Percentiles rank a stretch among this genome's conserved stretches.
Evolutionary conservation across 2,113 vertebrate species (phyloP).

Genomic region (Dascyllus trimaculatus): DNA sequence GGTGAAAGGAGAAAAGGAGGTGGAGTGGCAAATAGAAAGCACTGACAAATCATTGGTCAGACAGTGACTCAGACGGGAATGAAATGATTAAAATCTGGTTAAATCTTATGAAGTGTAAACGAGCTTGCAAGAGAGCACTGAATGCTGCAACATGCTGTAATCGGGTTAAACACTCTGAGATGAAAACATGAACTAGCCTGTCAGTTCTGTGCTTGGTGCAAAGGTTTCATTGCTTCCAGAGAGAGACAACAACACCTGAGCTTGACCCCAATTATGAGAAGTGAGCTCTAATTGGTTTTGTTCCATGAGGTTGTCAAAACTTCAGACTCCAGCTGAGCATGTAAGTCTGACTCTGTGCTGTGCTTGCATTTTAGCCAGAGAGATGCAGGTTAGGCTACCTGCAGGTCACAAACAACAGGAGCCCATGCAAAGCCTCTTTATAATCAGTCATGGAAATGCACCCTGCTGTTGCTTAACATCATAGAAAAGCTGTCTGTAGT

Average conservation of each 20-base stretch:
- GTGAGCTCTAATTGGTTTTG: slow-evolving; percentile 51
- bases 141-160: slow-evolving; percentile 61
- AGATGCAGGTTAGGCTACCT: background rate
- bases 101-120: slow-evolving; percentile 49
- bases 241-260: slow-evolving; percentile 29
- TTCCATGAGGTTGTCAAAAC: slow-evolving; percentile 37
- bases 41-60: slow-evolving; percentile 35
- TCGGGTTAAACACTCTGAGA: slow-evolving; percentile 28
- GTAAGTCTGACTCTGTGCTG: background rate
- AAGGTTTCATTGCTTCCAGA: slow-evolving; percentile 23
- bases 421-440: background rate
- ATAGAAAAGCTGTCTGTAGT: background rate
- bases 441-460: background rate
- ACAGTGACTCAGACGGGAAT: slow-evolving; percentile 32
- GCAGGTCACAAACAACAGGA: background rate
- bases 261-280: slow-evolving; percentile 34
- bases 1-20: slow-evolving; percentile 50
- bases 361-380: background rate
- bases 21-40: slow-evolving; percentile 48
- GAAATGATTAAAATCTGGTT: slow-evolving; percentile 50
- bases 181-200: slow-evolving; percentile 25
- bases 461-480: background rate
- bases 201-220: slow-evolving; percentile 20
- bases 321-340: slow-evolving; percentile 12
- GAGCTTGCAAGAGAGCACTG: slow-evolving; percentile 7